Evolutionary conservation across 2,888 invertebrate genomes (phyloP), one percentile per base, ranked within the genome.

Genomic region (Leptopterna dolabrata): DNA sequence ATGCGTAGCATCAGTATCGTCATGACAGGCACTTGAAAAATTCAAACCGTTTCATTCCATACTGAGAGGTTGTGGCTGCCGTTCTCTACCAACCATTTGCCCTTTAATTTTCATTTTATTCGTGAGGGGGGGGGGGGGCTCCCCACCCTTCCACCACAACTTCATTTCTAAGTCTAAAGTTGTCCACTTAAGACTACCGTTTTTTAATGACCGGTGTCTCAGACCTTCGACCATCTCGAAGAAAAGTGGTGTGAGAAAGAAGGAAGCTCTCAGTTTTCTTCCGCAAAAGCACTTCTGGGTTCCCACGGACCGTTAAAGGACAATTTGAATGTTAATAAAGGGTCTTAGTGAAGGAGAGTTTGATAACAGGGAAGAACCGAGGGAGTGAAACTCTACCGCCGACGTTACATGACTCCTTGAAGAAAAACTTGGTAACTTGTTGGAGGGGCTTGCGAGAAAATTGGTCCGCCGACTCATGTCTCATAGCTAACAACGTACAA

Each of bases 291-390:
- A 63, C 63, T 63, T 19, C 24, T 24, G 63, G 63, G 19, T 24
- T 63, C 27, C 63, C 63, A 63, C 11, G 24, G 27, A n/a, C 27
- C 81, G 51, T 81, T 81, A 81, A n/a, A 55, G 81, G 55, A 30
- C 55, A 55, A 81, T 81, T 81, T 55, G 81, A 81, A 81, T 81
- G 81, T 55, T 81, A 81, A 81, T 81, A 81, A 55, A 81, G 51
- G 30, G 27, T 47, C 24, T 27, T 78, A 47, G 41, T 27, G 78
- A 78, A 78, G 78, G 45, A 45, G 45, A 24, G 45, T 43, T 78
- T 45, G 45, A 78, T 43, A 45, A 43, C 45, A 19, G 45, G 19
- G 78, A 45, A n/a, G 24, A 16, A 47, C 45, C 45, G n/a, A 19
- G 41, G 19, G 19, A 63, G 63, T 63, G 19, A 63, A 63, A 63